Evolutionary conservation across 2,888 invertebrate species (phyloP).

Genomic region (Pseudococcus longispinus): DNA sequence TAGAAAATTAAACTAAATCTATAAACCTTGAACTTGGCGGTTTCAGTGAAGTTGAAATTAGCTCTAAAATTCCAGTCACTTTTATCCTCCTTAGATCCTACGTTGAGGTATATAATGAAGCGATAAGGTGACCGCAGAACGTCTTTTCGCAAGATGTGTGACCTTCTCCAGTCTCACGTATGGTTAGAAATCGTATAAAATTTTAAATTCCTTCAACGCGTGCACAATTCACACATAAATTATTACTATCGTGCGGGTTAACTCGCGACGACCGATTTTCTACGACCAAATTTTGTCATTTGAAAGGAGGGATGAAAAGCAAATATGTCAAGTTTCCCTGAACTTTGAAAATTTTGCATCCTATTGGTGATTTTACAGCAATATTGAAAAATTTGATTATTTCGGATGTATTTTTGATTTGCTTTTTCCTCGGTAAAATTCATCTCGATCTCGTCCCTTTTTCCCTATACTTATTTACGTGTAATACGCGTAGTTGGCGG

Average conservation of each 20-base stretch:
- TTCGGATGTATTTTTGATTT: background rate
- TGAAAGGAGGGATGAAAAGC: too few species aligned
- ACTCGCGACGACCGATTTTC: background rate
- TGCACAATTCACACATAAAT: background rate
- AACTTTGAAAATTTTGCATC: background rate
- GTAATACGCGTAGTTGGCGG: conserved; percentile 29
- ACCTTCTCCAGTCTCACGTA: background rate
- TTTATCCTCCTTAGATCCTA: too few species aligned
- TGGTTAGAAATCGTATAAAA: background rate
- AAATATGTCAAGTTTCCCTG: too few species aligned
- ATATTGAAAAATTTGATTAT: background rate
- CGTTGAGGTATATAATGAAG: too few species aligned
- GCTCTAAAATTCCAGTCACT: too few species aligned
- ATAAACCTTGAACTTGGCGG: background rate
- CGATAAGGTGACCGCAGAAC: background rate
- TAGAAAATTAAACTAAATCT: too few species aligned
- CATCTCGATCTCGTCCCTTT: background rate
- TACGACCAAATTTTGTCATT: too few species aligned
- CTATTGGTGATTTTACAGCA: background rate
- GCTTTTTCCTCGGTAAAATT: background rate
- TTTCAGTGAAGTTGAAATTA: too few species aligned
- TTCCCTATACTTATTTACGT: background rate
- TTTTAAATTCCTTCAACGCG: background rate
- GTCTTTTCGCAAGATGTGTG: background rate
- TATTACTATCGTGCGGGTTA: background rate